Conservation (phyloP, 2,888 invertebrate genomes). For the Chymomyza amoena region DNA sequence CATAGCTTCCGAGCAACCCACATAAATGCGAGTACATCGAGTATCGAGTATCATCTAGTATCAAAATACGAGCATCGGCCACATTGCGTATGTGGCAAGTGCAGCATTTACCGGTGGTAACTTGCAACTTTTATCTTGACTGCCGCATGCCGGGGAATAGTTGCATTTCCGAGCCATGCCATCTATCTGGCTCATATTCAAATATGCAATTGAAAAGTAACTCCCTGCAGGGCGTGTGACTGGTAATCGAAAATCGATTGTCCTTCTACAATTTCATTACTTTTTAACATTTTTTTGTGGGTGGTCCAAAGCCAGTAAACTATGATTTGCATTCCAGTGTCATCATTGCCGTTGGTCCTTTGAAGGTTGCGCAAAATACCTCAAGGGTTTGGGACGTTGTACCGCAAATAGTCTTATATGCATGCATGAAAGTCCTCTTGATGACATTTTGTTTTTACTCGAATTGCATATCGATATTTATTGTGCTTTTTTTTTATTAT, state of each 20-base stretch:
- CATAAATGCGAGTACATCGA: neutral
- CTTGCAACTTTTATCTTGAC: slow-evolving; percentile 28
- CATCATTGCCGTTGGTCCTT: slow-evolving; percentile 15
- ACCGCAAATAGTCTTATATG: neutral
- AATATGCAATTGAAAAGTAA: slow-evolving; percentile 38
- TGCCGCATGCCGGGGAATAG: slow-evolving; percentile 20
- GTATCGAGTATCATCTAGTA: neutral
- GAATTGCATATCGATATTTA: slow-evolving; percentile 15
- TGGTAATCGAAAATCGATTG: slow-evolving; percentile 62
- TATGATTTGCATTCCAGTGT: slow-evolving; percentile 39
- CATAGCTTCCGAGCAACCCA: neutral
- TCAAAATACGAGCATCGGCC: slow-evolving; percentile 9
- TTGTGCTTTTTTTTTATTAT: neutral
- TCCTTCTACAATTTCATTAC: slow-evolving; percentile 34
- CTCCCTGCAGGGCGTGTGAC: slow-evolving; percentile 11
- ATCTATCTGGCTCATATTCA: slow-evolving; percentile 27
- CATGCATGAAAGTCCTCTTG: neutral
- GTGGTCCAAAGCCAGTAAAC: slow-evolving; percentile 27
- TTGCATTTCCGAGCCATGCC: neutral
- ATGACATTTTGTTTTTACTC: slow-evolving; percentile 6
- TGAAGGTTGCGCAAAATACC: neutral
- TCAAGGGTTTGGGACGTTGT: neutral
- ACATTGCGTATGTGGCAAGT: neutral
- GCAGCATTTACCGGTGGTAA: slow-evolving; percentile 14
- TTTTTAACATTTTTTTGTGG: neutral